Evolutionary conservation across 2,797 vertebrate species (phyloP).

Genomic region (Notamacropus eugenii): DNA sequence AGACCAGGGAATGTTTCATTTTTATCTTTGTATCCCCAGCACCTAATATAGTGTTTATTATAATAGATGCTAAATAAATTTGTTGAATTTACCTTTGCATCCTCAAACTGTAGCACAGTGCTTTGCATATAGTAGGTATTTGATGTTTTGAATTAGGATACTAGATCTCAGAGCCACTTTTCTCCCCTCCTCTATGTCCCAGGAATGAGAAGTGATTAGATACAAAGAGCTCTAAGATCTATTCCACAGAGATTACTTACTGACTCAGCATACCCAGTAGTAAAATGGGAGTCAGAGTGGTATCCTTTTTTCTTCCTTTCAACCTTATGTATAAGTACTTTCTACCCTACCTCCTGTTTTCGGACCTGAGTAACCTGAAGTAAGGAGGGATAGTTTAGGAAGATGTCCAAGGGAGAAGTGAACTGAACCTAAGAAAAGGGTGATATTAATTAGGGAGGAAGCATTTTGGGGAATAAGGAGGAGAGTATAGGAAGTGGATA

Average conservation of each 20-base stretch:
- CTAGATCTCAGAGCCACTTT: not conserved
- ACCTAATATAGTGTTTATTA: not conserved
- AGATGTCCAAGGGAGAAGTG: slow-evolving; percentile 11
- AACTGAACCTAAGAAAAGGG: not conserved
- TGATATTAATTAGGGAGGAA: not conserved
- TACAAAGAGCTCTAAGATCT: slow-evolving; percentile 50
- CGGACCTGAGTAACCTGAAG: not conserved
- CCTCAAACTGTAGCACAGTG: not conserved
- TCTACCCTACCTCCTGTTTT: not conserved
- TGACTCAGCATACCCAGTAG: not conserved
- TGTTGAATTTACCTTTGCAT: not conserved
- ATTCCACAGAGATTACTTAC: slow-evolving; percentile 41
- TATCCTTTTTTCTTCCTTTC: not conserved
- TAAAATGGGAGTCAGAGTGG: not conserved
- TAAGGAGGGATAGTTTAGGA: not conserved
- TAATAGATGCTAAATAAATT: not conserved
- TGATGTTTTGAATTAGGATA: not conserved
- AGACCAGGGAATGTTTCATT: not conserved
- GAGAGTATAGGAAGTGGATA: not conserved
- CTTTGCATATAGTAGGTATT: not conserved
- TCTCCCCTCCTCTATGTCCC: not conserved
- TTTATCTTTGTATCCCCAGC: not conserved
- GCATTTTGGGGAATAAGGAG: not conserved
- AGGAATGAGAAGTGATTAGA: slow-evolving; percentile 25
- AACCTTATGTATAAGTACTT: not conserved